phyloP scores from a whole-genome alignment of 2,113 vertebrate species.

The Fulmarus glacialis region DNA sequence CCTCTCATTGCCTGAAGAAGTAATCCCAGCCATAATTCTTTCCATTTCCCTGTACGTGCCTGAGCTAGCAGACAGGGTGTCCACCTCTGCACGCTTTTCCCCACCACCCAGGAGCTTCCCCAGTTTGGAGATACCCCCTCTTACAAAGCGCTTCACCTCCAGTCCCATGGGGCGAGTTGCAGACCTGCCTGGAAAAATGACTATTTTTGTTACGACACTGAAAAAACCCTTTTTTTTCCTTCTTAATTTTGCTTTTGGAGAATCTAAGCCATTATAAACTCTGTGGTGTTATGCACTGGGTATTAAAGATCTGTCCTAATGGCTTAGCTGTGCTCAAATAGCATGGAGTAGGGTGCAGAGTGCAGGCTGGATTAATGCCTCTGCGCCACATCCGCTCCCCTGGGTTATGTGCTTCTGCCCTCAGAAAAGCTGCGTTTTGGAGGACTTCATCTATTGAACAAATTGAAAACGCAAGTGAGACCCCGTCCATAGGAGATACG shows the following conservation, averaged over 20 bases:
- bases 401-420: neutral
- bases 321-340: neutral
- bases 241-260: neutral
- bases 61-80: neutral
- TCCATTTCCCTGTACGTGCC: neutral
- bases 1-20: neutral
- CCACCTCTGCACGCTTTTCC: neutral
- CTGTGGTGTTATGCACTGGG: too few relatives aligned
- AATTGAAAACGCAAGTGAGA: neutral
- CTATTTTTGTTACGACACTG: neutral
- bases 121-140: neutral
- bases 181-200: neutral
- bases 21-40: neutral
- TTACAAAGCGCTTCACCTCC: neutral
- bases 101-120: neutral
- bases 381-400: neutral
- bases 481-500: neutral
- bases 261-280: neutral
- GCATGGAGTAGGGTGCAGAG: accelerated
- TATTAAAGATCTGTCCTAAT: neutral
- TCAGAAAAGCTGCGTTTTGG: neutral
- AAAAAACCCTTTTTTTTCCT: accelerated
- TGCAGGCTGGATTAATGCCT: neutral
- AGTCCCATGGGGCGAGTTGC: neutral
- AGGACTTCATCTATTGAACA: neutral